Percentiles rank a stretch among this genome's conserved stretches.
phyloP scores from a whole-genome alignment of 1,140 invertebrate genomes.

The Drosophila mojavensis region DNA sequence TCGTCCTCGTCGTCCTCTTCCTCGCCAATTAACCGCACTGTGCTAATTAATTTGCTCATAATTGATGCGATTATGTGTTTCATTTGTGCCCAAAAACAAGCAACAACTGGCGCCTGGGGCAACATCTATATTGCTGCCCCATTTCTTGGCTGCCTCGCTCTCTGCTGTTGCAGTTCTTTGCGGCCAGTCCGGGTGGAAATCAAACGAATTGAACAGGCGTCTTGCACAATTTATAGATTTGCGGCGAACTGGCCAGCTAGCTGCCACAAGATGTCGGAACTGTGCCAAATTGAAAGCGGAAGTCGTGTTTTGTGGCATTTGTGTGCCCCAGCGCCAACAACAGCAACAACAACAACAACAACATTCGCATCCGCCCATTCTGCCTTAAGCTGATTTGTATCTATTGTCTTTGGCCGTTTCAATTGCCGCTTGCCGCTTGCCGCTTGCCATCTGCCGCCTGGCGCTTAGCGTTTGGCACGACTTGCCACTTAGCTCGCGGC shows the following conservation, averaged over 20 bases:
- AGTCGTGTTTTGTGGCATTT: constrained; percentile 27
- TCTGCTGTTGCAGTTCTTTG: constrained; percentile 36
- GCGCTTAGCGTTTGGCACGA: constrained; percentile 6
- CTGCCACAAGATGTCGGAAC: constrained; percentile 61
- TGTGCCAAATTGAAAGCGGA: constrained; percentile 71
- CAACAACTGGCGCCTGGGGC: constrained; percentile 55
- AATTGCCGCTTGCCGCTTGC: constrained; percentile 10
- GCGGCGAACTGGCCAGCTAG: constrained; percentile 5
- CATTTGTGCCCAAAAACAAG: constrained; percentile 53
- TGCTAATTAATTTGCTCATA: constrained; percentile 83
- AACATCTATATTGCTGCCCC: constrained; percentile 51
- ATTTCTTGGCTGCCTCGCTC: constrained; percentile 9
- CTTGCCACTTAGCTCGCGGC: constrained; percentile 18
- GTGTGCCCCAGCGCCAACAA: not conserved
- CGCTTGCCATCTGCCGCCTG: constrained; percentile 3
- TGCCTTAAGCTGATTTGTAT: constrained; percentile 45
- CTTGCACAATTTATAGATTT: constrained; percentile 61
- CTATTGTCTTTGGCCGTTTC: constrained; percentile 37
- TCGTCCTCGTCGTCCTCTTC: not conserved
- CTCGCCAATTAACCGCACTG: constrained; percentile 73
- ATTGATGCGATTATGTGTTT: constrained; percentile 80
- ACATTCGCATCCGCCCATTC: not conserved
- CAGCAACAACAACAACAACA: constrained; percentile 6
- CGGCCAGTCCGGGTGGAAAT: constrained; percentile 66
- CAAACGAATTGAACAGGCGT: constrained; percentile 55